Evolutionary conservation across 2,113 vertebrate species (phyloP).

Genomic region (Ctenodactylus gundi): DNA sequence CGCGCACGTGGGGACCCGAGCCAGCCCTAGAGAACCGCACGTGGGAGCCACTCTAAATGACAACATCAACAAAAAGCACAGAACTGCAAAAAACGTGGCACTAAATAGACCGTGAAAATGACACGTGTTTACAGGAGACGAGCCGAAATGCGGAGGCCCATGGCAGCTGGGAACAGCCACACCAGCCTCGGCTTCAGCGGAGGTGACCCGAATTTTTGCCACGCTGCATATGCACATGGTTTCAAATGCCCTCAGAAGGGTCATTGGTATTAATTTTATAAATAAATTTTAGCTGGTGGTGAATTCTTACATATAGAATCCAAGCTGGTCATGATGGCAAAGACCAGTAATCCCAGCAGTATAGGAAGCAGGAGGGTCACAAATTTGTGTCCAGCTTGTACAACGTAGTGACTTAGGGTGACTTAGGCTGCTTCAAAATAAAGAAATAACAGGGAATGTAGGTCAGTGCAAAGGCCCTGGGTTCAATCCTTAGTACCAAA

Average conservation of each 20-base stretch:
- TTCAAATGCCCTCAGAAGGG: background rate
- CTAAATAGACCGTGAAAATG: background rate
- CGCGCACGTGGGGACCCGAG: too few relatives aligned
- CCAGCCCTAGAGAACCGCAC: background rate
- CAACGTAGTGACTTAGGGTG: background rate
- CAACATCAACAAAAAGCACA: background rate
- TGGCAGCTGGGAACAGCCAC: background rate
- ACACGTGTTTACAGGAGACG: background rate
- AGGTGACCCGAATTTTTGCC: background rate
- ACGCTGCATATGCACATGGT: background rate
- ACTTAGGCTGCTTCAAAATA: background rate
- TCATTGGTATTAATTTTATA: too few relatives aligned
- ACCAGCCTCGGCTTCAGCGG: background rate
- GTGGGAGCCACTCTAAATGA: background rate
- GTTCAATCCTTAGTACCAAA: background rate
- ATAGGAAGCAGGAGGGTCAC: background rate
- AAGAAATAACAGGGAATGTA: background rate
- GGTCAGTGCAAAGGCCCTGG: background rate
- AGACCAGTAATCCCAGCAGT: background rate
- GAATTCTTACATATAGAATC: background rate
- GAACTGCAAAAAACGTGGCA: background rate
- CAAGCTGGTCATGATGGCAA: background rate
- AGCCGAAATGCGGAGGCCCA: background rate
- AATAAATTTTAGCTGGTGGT: background rate
- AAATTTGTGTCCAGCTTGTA: background rate